Evolutionary conservation across 2,888 invertebrate species (phyloP).

Genomic region (Alentia gelatinosa): DNA sequence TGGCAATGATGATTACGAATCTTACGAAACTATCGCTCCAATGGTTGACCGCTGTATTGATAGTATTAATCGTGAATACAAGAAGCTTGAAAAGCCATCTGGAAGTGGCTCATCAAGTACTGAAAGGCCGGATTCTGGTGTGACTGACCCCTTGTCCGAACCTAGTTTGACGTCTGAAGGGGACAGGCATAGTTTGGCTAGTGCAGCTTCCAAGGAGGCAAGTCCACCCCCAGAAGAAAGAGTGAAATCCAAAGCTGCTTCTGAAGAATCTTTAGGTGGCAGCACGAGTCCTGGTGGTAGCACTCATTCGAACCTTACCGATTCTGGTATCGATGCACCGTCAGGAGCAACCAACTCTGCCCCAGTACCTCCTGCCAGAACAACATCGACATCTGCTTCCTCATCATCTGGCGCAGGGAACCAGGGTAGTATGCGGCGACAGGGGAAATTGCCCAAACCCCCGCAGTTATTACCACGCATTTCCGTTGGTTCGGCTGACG

Average conservation of each 20-base stretch:
- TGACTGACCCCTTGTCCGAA: constrained; percentile 28
- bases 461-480: constrained; percentile 10
- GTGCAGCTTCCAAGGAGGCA: constrained; percentile 28
- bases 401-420: background rate
- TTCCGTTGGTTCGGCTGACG: constrained; percentile 39
- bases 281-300: constrained; percentile 27
- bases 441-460: constrained; percentile 26
- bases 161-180: background rate
- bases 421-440: background rate
- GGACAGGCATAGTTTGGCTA: constrained; percentile 4
- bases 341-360: background rate
- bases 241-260: background rate
- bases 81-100: constrained; percentile 13
- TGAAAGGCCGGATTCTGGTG: constrained; percentile 32
- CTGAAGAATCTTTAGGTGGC: constrained; percentile 24
- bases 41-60: background rate
- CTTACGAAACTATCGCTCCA: constrained; percentile 25
- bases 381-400: background rate
- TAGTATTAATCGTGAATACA: constrained; percentile 31
- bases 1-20: constrained; percentile 24
- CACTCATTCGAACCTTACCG: constrained; percentile 21
- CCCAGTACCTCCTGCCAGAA: constrained; percentile 7
- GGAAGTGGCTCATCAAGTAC: constrained; percentile 15
- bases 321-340: constrained; percentile 3
- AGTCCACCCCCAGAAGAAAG: background rate